These are phyloP conservation scores for Taeniopygia guttata DNA, from an alignment of 2,797 vertebrate genomes.

Conservation along the genomic window DNA sequence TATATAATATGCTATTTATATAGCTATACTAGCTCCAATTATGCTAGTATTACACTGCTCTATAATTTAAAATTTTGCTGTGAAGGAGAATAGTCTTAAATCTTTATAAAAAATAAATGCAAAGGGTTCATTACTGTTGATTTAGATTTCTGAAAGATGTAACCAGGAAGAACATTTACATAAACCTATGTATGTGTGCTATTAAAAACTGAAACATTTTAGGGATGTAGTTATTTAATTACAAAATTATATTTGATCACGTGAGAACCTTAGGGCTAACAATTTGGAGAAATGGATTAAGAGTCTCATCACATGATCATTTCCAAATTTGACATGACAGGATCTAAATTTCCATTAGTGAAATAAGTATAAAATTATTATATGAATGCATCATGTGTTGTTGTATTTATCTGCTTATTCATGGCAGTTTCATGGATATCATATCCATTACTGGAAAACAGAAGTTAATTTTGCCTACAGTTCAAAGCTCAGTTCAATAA, in stretches of 20 bases:
- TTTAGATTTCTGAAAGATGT: neutral
- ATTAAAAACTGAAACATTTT: neutral
- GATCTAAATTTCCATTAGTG: neutral
- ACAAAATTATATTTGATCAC: neutral
- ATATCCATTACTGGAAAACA: neutral
- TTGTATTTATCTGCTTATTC: neutral
- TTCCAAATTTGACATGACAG: slow-evolving; percentile 3
- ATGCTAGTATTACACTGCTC: neutral
- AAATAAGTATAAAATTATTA: neutral
- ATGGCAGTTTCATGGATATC: neutral
- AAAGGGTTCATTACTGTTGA: neutral
- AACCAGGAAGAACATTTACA: neutral
- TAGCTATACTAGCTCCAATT: neutral
- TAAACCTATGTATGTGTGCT: neutral
- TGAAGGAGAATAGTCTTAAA: neutral
- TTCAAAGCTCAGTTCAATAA: neutral
- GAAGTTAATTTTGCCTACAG: neutral
- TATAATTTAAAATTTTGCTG: neutral
- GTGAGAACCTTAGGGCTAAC: neutral
- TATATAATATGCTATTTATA: neutral
- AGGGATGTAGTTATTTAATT: neutral
- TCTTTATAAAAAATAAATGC: neutral
- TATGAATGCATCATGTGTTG: neutral
- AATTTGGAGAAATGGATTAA: neutral
- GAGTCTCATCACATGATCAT: neutral